Evolutionary conservation across 2,888 invertebrate species (phyloP), one percentile per base, ranked within the genome.

Genomic region (Odontomyia ornata): DNA sequence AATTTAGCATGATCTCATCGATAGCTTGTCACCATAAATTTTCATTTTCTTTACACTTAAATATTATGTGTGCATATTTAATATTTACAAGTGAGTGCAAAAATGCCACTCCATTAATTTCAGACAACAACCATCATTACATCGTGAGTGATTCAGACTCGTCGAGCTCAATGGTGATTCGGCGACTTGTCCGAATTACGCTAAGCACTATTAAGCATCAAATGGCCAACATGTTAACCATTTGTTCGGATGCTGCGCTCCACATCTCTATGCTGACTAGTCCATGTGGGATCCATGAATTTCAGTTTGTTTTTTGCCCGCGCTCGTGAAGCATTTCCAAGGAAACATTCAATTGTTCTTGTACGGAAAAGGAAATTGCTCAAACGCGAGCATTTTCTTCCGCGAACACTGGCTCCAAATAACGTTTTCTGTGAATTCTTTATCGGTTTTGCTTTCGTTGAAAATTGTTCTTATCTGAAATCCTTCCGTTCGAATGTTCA

Each of bases 241-340:
- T 73, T 73, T 73, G 60, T 43, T 73, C 60, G 60, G 73, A 57
- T 60, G 60, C 57, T 73, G 73, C 60, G 73, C 73, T 57, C 57
- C 36, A 47, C 73, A 36, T 57, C 73, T 36, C 25, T 36, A 23
- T 36, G 27, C 5, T 36, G 36, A 25, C 30, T 57, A 13, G n/a
- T 56, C 56, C 9, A 18, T 13, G 15, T 73, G 73, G 71, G 73
- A 73, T 52, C 60, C 23, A 57, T 73, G 30, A 60, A 57, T 36
- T 52, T 73, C 73, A 73, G 73, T 73, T 73, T 30, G 73, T 57
- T 60, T 56, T 73, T 73, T 60, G 60, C 60, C 73, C 73, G 73
- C 73, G 73, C 36, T 73, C 57, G 73, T 73, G 73, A 36, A 18
- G 57, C 73, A 73, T 57, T 36, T 57, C 60, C 57, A 30, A 57